Conservation (phyloP, 2,797 vertebrate species). For the Eidolon dupreanum region DNA sequence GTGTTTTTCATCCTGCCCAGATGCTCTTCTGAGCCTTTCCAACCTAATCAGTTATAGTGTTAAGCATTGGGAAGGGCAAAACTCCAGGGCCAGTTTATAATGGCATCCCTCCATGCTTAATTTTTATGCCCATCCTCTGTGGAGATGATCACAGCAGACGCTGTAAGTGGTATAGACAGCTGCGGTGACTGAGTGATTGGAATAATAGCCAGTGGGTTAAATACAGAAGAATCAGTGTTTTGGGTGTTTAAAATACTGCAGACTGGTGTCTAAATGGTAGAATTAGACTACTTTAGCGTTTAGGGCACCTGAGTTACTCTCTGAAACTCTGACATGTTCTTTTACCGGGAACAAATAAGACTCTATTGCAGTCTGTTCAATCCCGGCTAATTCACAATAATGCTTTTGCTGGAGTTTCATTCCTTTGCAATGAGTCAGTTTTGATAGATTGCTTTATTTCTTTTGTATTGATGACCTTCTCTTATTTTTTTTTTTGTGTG, state of each 20-base stretch:
- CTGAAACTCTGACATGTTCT: neutral
- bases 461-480: neutral
- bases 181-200: neutral
- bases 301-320: neutral
- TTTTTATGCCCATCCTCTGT: neutral
- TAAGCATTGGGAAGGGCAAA: neutral
- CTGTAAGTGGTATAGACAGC: neutral
- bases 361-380: neutral
- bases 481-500: neutral
- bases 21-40: neutral
- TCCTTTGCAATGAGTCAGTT: neutral
- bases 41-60: neutral
- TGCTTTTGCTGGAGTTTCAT: neutral
- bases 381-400: neutral
- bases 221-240: neutral
- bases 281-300: neutral
- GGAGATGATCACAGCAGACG: neutral
- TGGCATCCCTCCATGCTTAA: neutral
- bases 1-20: neutral
- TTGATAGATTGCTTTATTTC: neutral
- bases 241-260: neutral
- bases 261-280: neutral
- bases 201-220: slow-evolving; percentile 20
- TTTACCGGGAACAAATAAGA: neutral
- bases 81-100: neutral